Percentiles rank a stretch among this genome's conserved stretches.
Evolutionary conservation across 2,113 vertebrate genomes (phyloP).

Genomic region (Butorides virescens): DNA sequence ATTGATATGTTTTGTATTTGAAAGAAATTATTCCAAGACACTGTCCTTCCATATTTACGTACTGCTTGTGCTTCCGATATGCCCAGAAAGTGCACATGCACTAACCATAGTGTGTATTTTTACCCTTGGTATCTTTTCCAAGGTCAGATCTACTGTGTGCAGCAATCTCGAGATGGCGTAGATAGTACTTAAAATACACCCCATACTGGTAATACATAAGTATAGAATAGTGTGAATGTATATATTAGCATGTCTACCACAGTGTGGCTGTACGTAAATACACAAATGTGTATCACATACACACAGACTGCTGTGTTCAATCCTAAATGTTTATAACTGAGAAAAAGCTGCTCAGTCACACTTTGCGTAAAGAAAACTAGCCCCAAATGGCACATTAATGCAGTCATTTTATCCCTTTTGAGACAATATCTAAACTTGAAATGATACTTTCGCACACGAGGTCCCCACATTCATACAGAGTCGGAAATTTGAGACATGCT

Average conservation of each 20-base stretch:
- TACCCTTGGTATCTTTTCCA: not conserved
- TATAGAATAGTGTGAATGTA: not conserved
- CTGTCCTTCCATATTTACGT: not conserved
- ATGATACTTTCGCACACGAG: not conserved
- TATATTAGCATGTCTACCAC: not conserved
- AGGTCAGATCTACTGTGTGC: not conserved
- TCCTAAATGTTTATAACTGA: not conserved
- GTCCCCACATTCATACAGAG: not conserved
- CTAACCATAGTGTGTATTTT: not conserved
- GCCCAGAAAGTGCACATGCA: not conserved
- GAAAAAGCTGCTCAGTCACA: not conserved
- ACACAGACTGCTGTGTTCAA: not conserved
- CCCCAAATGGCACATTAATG: not conserved
- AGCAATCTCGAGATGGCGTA: not conserved
- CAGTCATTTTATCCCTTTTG: not conserved
- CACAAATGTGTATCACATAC: not conserved
- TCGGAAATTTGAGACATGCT: not conserved
- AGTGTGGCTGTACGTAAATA: not conserved
- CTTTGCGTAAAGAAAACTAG: constrained; percentile 4
- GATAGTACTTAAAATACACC: not conserved
- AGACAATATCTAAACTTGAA: not conserved
- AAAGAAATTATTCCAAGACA: not conserved
- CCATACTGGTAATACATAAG: not conserved
- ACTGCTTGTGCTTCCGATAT: not conserved
- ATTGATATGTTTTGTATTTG: not conserved